phyloP scores from a whole-genome alignment of 2,888 invertebrate genomes.

The Venusia cambrica region DNA sequence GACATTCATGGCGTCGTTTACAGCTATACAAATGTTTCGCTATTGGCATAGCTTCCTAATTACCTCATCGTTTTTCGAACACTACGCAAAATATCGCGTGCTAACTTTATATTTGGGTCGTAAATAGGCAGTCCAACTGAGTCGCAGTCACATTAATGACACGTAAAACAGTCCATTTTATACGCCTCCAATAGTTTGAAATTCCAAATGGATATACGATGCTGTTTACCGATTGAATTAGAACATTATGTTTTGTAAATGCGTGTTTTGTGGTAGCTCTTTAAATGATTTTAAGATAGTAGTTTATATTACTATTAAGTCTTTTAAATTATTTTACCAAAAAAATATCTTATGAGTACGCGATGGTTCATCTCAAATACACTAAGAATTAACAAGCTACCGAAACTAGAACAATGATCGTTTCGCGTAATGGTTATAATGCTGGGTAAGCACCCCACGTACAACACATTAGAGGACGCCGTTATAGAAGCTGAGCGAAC shows the following conservation, averaged over 20 bases:
- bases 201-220: conserved; percentile 14
- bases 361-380: no score
- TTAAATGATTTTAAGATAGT: no score
- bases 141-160: conserved; percentile 9
- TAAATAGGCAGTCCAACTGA: conserved; percentile 12
- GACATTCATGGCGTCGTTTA: conserved; percentile 51
- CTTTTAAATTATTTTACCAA: no score
- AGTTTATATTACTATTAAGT: no score
- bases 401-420: no score
- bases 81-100: conserved; percentile 15
- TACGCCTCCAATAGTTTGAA: conserved; percentile 5
- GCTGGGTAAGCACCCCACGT: conserved; percentile 1
- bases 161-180: conserved; percentile 12
- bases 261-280: no score
- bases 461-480: conserved; percentile 18
- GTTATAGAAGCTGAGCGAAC: conserved; percentile 19
- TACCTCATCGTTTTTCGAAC: conserved; percentile 41
- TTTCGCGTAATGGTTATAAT: conserved; percentile 8
- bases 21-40: conserved; percentile 23
- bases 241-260: no score
- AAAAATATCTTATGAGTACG: no score
- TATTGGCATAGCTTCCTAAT: conserved; percentile 52
- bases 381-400: no score
- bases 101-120: conserved; percentile 6
- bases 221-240: conserved; percentile 7